Percentiles rank a stretch among this genome's conserved stretches.
Conservation (phyloP, 2,888 invertebrate genomes). For the Chydorus sphaericus region DNA sequence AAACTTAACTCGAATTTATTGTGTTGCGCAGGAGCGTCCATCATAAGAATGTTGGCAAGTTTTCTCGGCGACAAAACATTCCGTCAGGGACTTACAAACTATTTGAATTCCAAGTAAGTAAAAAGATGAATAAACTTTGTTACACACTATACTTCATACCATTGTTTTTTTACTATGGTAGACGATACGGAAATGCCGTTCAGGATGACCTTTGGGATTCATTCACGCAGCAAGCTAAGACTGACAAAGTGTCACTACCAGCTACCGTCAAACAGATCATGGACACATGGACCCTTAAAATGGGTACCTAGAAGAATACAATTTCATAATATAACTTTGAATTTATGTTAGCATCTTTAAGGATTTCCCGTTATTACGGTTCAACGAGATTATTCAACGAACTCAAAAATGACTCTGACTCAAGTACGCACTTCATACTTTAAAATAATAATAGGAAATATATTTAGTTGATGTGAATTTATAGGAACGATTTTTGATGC, state of each 20-base stretch:
- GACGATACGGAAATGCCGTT: slow-evolving; percentile 53
- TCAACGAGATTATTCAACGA: slow-evolving; percentile 4
- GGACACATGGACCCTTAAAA: slow-evolving; percentile 34
- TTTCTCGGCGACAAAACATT: slow-evolving; percentile 37
- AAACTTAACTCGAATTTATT: no score
- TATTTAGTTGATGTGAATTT: not conserved
- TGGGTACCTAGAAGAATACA: slow-evolving; percentile 19
- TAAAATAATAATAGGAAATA: not conserved
- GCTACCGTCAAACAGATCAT: slow-evolving; percentile 41
- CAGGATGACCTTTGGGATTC: slow-evolving; percentile 73
- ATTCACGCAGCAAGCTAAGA: slow-evolving; percentile 52
- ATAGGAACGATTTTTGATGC: slow-evolving; percentile 21
- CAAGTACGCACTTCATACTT: slow-evolving; percentile 20
- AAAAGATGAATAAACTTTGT: not conserved
- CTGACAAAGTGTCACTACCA: slow-evolving; percentile 34
- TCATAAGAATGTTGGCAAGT: slow-evolving; percentile 33
- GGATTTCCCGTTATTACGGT: slow-evolving; percentile 27
- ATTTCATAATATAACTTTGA: no score
- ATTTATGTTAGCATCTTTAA: no score
- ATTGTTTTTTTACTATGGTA: no score
- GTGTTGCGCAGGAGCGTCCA: slow-evolving; percentile 18
- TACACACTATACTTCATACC: no score
- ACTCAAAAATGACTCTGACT: slow-evolving; percentile 5
- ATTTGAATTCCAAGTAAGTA: slow-evolving; percentile 37
- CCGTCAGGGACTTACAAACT: slow-evolving; percentile 48